A percentile compares a stretch with the other conserved stretches of the same genome.
These are phyloP conservation scores for Glyphotaelius pellucidus DNA, from an alignment of 2,888 invertebrate genomes.

Conservation along the genomic window DNA sequence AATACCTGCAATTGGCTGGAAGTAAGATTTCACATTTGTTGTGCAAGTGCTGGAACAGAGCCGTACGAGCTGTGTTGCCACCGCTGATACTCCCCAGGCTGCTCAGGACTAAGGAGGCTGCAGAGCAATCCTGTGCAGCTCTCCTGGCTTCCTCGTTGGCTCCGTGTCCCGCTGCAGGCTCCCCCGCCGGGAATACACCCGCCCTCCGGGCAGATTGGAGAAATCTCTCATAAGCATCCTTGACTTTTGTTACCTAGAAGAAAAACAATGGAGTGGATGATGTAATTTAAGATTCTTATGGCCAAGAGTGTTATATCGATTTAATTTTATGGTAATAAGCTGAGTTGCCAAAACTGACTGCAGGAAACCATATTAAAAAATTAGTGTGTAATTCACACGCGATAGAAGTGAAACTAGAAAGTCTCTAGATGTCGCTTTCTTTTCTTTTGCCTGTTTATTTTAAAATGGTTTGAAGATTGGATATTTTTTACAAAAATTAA, in stretches of 20 bases:
- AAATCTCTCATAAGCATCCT: slow-evolving; percentile 44
- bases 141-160: slow-evolving; percentile 51
- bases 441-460: too few relatives aligned
- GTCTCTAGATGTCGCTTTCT: too few relatives aligned
- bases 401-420: too few relatives aligned
- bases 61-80: slow-evolving; percentile 55
- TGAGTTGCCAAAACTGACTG: background rate
- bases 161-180: background rate
- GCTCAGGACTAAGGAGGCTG: slow-evolving; percentile 28
- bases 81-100: slow-evolving; percentile 47
- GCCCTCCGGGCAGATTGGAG: slow-evolving; percentile 37
- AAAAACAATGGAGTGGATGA: background rate
- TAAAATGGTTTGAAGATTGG: too few relatives aligned
- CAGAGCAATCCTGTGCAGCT: slow-evolving; percentile 53
- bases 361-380: background rate
- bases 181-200: background rate
- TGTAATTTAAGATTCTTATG: background rate
- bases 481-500: too few relatives aligned
- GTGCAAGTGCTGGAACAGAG: slow-evolving; percentile 50
- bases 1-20: slow-evolving; percentile 60
- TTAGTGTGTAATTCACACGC: too few relatives aligned
- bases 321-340: too few relatives aligned
- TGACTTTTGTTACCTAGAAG: slow-evolving; percentile 56
- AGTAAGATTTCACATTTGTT: slow-evolving; percentile 59
- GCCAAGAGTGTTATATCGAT: background rate